A percentile compares a stretch with the other conserved stretches of the same genome.
Conservation (phyloP, 2,888 invertebrate genomes). For the Apamea epomidion region DNA sequence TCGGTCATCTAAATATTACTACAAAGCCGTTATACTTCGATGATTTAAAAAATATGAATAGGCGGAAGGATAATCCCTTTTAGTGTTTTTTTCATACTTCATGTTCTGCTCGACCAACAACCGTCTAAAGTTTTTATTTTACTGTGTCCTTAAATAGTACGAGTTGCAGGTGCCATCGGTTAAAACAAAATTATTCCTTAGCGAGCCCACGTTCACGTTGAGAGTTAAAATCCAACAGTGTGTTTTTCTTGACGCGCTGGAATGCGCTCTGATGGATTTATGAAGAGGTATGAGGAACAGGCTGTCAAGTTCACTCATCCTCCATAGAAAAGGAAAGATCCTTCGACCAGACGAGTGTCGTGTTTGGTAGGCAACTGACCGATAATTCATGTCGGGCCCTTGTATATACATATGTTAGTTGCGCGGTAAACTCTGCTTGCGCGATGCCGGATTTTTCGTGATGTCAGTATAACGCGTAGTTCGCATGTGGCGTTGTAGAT, state of each 20-base stretch:
- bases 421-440: too few relatives aligned
- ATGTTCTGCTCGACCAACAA: neutral
- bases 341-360: too few relatives aligned
- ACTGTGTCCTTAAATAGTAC: conserved; percentile 11
- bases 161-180: conserved; percentile 18
- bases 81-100: neutral
- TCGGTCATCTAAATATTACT: neutral
- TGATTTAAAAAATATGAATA: neutral
- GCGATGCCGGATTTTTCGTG: too few relatives aligned
- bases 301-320: too few relatives aligned
- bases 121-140: neutral
- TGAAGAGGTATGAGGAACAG: too few relatives aligned
- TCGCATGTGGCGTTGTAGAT: too few relatives aligned
- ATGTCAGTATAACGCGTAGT: too few relatives aligned
- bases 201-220: neutral
- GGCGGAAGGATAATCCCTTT: conserved; percentile 9
- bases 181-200: neutral
- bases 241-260: neutral
- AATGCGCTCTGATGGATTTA: neutral
- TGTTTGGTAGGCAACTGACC: too few relatives aligned
- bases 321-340: too few relatives aligned
- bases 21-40: neutral
- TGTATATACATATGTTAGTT: too few relatives aligned
- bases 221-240: neutral
- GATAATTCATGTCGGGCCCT: too few relatives aligned